Evolutionary conservation across 2,113 vertebrate genomes (phyloP).

Genomic region (Bostrychus sinensis): DNA sequence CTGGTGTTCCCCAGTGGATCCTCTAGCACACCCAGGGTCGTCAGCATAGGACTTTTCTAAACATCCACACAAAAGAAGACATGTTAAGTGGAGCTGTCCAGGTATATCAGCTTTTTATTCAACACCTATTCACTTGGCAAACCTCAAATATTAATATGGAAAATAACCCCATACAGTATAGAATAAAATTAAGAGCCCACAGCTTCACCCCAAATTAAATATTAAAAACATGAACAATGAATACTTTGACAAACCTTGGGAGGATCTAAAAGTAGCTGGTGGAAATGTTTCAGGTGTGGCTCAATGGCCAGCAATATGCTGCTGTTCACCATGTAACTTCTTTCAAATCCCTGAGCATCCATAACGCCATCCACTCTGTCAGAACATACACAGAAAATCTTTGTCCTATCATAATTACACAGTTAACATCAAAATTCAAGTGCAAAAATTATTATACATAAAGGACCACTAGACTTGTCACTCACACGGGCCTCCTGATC

Average conservation of each 20-base stretch:
- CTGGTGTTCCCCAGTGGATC: slow-evolving; percentile 93
- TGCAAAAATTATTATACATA: not conserved
- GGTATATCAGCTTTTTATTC: too few species aligned
- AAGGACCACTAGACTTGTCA: slow-evolving; percentile 10
- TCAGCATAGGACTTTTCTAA: slow-evolving; percentile 89
- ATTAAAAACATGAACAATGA: too few species aligned
- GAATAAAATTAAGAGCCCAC: too few species aligned
- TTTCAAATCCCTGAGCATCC: slow-evolving; percentile 82
- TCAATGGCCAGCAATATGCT: slow-evolving; percentile 89
- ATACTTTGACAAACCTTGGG: slow-evolving; percentile 85
- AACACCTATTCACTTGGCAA: too few species aligned
- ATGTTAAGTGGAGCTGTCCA: too few species aligned
- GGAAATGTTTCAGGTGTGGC: slow-evolving; percentile 92
- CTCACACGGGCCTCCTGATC: slow-evolving; percentile 90
- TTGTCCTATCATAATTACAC: not conserved
- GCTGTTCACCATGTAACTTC: slow-evolving; percentile 85
- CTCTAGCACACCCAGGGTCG: slow-evolving; percentile 90
- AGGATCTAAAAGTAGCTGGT: slow-evolving; percentile 91
- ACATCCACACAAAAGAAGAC: slow-evolving; percentile 11
- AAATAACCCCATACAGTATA: too few species aligned
- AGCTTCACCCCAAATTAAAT: too few species aligned
- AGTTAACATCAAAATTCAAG: too few species aligned
- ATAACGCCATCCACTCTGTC: slow-evolving; percentile 77
- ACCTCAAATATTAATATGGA: not conserved
- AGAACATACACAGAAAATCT: slow-evolving; percentile 14